Base-by-base conservation (phyloP, 2,797 vertebrate genomes). In the Schizopygopsis malacanthus region DNA sequence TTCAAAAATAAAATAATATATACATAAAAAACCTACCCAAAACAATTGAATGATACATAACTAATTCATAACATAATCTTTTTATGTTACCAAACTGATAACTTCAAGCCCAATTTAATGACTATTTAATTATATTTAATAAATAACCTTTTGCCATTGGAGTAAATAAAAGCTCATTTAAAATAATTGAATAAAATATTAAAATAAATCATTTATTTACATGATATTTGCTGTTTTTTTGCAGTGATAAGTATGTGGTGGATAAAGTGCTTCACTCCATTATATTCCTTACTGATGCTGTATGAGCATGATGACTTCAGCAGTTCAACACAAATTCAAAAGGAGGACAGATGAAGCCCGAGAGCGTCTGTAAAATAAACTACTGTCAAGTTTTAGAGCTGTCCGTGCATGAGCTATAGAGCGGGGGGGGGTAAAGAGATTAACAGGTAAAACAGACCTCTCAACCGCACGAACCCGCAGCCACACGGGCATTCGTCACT, bases 401-500 rank as follows among this genome's bases (percentile, higher is more conserved):
- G 52, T 84, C 54, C 3, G 52, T 79, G 43, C 65, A 56, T 82
- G 39, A 75, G 22, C 50, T 56, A 73, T 50, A 82, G 79, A 82
- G 82, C 47, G 45, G 70, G 79, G 82, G 78, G 85, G 85, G 79
- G 72, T 69, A 54, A 83, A 79, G 80, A 83, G 86, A 87, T 88
- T 89, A 89, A 85, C 84, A 86, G 86, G 84, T 45, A 37, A 8
- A 87, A 91, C 75, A 70, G 65, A 80, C 78, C 79, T 73, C 87
- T 89, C 43, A 88, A 89, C 86, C 86, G 88, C 82, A 87, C 88
- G 82, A 59, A 80, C 47, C 81, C 89, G 69, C 87, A 67, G 22
- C 80, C 78, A 75, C 85, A 89, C 75, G 52, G 13, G 84, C 89
- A 90, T 92, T 92, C 90, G 83, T 90, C 86, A 87, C 89, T 85